Evolutionary conservation across 2,888 invertebrate species (phyloP).

Genomic region (Ectemnius continuus): DNA sequence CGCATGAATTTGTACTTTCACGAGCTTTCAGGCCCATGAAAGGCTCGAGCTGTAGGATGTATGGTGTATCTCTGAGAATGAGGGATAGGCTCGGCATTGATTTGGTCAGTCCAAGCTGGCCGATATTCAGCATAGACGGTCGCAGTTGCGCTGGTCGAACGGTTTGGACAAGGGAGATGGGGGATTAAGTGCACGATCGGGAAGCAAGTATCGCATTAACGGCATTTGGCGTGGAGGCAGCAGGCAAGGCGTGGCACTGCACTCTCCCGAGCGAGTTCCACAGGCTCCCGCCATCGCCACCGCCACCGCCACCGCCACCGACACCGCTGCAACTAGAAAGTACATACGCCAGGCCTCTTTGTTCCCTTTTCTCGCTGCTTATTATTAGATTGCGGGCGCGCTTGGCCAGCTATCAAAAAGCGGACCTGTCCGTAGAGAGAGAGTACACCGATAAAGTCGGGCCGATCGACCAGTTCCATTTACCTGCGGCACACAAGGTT

Average conservation of each 20-base stretch:
- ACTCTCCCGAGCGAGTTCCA: background rate
- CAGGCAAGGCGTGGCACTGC: background rate
- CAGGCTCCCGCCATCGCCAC: too few species aligned
- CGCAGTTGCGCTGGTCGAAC: background rate
- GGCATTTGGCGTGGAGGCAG: slow-evolving; percentile 5
- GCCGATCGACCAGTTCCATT: too few species aligned
- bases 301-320: too few species aligned
- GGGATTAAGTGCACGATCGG: background rate
- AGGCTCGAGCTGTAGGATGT: too few species aligned
- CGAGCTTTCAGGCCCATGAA: too few species aligned
- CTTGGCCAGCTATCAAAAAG: slow-evolving; percentile 39
- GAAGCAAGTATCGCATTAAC: slow-evolving; percentile 5
- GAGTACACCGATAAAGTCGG: background rate
- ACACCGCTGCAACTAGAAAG: background rate
- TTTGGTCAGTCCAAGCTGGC: too few species aligned
- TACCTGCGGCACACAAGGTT: too few species aligned
- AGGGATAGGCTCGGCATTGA: too few species aligned
- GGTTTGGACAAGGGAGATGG: background rate
- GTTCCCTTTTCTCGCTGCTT: slow-evolving; percentile 21
- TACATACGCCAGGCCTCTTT: background rate
- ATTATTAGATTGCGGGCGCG: slow-evolving; percentile 35
- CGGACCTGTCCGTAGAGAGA: background rate
- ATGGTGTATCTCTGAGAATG: too few species aligned
- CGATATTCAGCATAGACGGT: too few species aligned
- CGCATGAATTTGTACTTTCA: slow-evolving; percentile 52